Percentiles rank a stretch among this genome's conserved stretches.
phyloP scores from a whole-genome alignment of 2,113 vertebrate species.

The Phrynosoma platyrhinos region DNA sequence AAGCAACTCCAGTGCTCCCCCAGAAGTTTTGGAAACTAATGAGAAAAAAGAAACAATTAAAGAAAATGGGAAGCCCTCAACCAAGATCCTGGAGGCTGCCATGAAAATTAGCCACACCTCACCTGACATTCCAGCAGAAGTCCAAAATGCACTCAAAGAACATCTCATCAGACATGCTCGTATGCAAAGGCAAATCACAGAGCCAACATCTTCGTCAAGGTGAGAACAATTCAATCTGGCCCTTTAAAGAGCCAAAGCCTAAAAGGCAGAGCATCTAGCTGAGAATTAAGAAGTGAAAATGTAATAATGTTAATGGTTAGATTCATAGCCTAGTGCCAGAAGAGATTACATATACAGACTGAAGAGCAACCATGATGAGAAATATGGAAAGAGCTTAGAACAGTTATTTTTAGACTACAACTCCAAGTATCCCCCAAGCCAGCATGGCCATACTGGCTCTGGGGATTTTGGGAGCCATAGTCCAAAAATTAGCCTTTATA shows the following conservation, averaged over 20 bases:
- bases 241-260: background rate
- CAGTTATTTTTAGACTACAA: too few species aligned
- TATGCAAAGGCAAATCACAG: conserved; percentile 96
- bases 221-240: conserved; percentile 57
- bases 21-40: conserved; percentile 81
- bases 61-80: conserved; percentile 83
- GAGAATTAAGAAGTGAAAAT: too few species aligned
- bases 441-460: too few species aligned
- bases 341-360: background rate
- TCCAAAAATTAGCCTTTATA: too few species aligned
- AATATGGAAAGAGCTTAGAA: background rate
- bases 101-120: conserved; percentile 99
- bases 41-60: conserved; percentile 85
- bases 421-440: background rate
- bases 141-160: conserved; percentile 91
- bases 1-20: conserved; percentile 74
- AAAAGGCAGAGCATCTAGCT: background rate
- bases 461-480: too few species aligned
- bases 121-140: conserved; percentile 96
- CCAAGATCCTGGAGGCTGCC: conserved; percentile 88
- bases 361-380: rapidly evolving
- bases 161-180: conserved; percentile 90
- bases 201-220: conserved; percentile 96
- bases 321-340: background rate
- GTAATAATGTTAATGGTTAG: too few species aligned